Evolutionary conservation across 2,888 invertebrate genomes (phyloP).

Genomic region (Pachydiplax longipennis): DNA sequence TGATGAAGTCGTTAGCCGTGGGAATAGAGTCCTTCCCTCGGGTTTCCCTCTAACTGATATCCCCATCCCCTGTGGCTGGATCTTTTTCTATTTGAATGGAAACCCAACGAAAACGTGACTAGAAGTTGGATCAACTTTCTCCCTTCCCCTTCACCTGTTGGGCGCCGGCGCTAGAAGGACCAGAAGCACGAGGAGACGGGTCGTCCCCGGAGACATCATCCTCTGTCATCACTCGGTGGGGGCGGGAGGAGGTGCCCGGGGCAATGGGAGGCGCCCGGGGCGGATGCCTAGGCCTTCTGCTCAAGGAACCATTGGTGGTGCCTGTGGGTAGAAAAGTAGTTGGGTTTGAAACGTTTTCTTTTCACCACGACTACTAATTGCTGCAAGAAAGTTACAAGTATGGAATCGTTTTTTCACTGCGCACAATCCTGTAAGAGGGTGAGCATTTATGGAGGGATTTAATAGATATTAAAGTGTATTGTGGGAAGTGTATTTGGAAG

Average conservation of each 20-base stretch:
- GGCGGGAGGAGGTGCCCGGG: neutral
- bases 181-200: neutral
- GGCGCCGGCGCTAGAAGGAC: neutral
- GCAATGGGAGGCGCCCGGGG: neutral
- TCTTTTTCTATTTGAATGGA: neutral
- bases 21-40: neutral
- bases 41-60: too few species aligned
- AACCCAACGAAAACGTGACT: neutral
- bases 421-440: neutral
- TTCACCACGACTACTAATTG: too few species aligned
- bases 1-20: too few species aligned
- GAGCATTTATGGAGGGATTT: neutral
- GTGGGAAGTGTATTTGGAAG: too few species aligned
- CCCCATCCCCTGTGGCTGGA: too few species aligned
- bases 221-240: neutral
- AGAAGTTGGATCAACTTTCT: neutral
- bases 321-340: neutral
- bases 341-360: neutral
- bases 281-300: too few species aligned
- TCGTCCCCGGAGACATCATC: slow-evolving; percentile 19
- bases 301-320: neutral
- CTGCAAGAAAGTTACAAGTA: too few species aligned
- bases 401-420: neutral
- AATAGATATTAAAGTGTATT: too few species aligned
- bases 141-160: slow-evolving; percentile 10